A percentile compares a stretch with the other conserved stretches of the same genome.
Conservation (phyloP, 2,113 vertebrate genomes). For the Tachuris rubrigastra region DNA sequence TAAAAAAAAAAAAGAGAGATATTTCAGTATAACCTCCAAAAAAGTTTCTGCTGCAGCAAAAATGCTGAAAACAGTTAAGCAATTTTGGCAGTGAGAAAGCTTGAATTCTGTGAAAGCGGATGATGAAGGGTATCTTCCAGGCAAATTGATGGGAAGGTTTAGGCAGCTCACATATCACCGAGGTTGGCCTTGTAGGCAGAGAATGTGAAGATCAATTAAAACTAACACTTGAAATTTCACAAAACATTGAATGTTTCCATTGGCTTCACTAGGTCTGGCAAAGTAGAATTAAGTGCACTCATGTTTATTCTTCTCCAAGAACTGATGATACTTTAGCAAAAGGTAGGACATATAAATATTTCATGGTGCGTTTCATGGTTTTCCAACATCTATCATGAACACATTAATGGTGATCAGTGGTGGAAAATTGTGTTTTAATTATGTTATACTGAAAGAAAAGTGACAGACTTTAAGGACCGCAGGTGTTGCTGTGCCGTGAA, state of each 20-base stretch:
- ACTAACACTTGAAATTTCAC: neutral
- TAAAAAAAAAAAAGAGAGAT: neutral
- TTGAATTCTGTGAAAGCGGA: neutral
- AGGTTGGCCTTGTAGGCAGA: neutral
- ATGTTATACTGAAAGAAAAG: neutral
- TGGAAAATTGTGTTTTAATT: neutral
- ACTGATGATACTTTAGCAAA: neutral
- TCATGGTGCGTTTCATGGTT: neutral
- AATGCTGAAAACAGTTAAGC: neutral
- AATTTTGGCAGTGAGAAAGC: neutral
- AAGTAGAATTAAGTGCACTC: neutral
- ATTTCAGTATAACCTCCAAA: neutral
- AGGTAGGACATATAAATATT: neutral
- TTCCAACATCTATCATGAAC: neutral
- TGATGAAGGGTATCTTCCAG: neutral
- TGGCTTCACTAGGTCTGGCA: neutral
- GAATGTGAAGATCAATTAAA: neutral
- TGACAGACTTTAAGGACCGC: neutral
- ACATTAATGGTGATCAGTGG: neutral
- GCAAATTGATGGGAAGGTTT: neutral
- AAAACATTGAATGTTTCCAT: neutral
- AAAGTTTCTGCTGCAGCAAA: neutral
- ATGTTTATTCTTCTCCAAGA: neutral
- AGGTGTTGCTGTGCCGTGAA: accelerated
- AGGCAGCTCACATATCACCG: accelerated